These are phyloP conservation scores for Chitala chitala DNA, from an alignment of 2,113 vertebrate genomes.

Conservation along the genomic window DNA sequence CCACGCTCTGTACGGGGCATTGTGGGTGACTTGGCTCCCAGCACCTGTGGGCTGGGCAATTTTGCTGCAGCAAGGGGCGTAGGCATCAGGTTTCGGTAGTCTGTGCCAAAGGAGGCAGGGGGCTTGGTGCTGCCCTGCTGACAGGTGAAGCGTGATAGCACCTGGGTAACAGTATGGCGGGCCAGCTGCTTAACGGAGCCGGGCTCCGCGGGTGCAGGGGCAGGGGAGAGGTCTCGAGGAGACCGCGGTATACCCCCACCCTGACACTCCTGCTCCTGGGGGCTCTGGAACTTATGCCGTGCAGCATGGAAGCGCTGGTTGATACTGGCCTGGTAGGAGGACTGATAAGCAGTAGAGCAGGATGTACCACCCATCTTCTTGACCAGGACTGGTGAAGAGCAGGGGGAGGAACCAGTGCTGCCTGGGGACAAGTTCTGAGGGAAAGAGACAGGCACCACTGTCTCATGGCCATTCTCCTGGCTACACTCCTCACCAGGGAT, in stretches of 20 bases:
- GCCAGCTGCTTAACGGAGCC: slow-evolving; percentile 83
- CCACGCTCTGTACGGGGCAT: slow-evolving; percentile 79
- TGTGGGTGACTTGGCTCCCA: slow-evolving; percentile 84
- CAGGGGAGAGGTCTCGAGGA: slow-evolving; percentile 84
- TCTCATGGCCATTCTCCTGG: slow-evolving; percentile 50
- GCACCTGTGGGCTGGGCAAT: slow-evolving; percentile 75
- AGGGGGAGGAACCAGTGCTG: slow-evolving; percentile 85
- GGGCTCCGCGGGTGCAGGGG: slow-evolving; percentile 52
- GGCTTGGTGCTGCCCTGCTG: slow-evolving; percentile 77
- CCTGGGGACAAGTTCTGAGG: slow-evolving; percentile 66
- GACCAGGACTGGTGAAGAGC: slow-evolving; percentile 80
- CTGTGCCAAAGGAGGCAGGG: slow-evolving; percentile 80
- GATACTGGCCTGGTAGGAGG: slow-evolving; percentile 87
- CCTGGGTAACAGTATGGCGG: slow-evolving; percentile 95
- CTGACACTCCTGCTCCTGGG: slow-evolving; percentile 77
- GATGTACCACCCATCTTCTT: slow-evolving; percentile 73
- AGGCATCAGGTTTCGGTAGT: slow-evolving; percentile 78
- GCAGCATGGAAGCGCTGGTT: slow-evolving; percentile 95
- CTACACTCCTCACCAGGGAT: slow-evolving; percentile 34
- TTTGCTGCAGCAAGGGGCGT: slow-evolving; percentile 53
- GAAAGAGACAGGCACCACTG: slow-evolving; percentile 54
- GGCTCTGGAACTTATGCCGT: slow-evolving; percentile 89
- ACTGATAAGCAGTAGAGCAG: slow-evolving; percentile 73
- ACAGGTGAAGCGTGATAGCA: slow-evolving; percentile 91
- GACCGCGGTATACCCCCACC: slow-evolving; percentile 61